A percentile compares a stretch with the other conserved stretches of the same genome.
Evolutionary conservation across 2,797 vertebrate species (phyloP).

Genomic region (Cuculus canorus): DNA sequence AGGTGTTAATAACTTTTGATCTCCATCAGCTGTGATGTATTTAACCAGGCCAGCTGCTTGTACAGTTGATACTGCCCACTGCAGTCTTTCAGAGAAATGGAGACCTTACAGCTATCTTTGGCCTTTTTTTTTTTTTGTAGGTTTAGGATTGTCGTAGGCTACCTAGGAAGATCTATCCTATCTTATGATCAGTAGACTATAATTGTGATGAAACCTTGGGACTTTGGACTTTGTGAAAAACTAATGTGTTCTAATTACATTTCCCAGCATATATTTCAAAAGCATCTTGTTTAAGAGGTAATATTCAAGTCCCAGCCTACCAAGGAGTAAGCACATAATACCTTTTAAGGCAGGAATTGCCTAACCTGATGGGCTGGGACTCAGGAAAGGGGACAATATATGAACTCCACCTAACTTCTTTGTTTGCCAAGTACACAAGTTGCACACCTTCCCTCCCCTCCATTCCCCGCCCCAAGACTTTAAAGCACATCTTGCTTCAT

Average conservation of each 20-base stretch:
- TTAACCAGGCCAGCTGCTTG: background rate
- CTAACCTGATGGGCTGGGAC: background rate
- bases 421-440: background rate
- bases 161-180: background rate
- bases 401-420: background rate
- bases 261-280: constrained; percentile 1
- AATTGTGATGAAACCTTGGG: background rate
- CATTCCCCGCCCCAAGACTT: background rate
- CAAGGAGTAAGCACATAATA: background rate
- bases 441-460: background rate
- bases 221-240: background rate
- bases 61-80: background rate
- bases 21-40: background rate
- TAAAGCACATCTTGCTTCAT: background rate
- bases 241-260: background rate
- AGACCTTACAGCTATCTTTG: background rate
- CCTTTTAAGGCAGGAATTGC: background rate
- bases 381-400: background rate
- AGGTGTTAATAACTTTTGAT: background rate
- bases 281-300: background rate
- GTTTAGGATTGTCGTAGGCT: background rate
- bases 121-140: background rate
- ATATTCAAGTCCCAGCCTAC: background rate
- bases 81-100: background rate
- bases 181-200: background rate